Base-by-base conservation (phyloP, 2,797 vertebrate species). In the Telmatherina bonti region DNA sequence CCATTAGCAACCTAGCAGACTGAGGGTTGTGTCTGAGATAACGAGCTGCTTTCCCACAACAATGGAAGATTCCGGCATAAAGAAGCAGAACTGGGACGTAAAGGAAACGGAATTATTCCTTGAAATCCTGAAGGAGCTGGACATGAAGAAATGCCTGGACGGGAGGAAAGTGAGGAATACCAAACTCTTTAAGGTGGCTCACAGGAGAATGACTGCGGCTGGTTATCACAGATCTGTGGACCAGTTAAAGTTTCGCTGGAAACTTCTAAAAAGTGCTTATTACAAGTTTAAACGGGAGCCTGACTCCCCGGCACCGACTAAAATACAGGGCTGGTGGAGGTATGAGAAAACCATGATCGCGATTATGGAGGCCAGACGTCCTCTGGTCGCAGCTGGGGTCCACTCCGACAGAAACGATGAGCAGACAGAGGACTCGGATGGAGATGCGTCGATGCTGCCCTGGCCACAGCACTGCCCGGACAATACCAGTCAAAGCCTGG, bases 61-160 rank as follows among this genome's bases (percentile, higher is more conserved):
- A 69, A 91, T 91, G 91, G 88, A 90, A 12, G 85, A 90, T 36
- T 58, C 70, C 0, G 67, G 76, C 0, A 81, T 86, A 2, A 91
- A 86, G 78, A 91, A 92, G 76, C 91, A 91, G 70, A 91, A 91
- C 62, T 92, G 87, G 91, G 89, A 91, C 57, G 84, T 90, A 67
- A 83, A 82, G 51, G 87, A 92, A 81, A 91, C 87, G 0, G 86
- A 91, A 62, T 20, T 90, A 0, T 81, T 91, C 3, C 79, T 91
- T 2, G 84, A 90, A 15, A 91, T 87, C 53, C 85, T 91, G 18
- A 86, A 89, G 57, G 89, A 92, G 58, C 74, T 93, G 60, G 89
- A 92, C 78, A 92, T 91, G 80, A 89, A 90, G 79, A 90, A 88
- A 2, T 91, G 85, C 36, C 36, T 91, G 2, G 90, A 92, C 69